phyloP scores from a whole-genome alignment of 2,888 invertebrate genomes.

The Acleris cristana region DNA sequence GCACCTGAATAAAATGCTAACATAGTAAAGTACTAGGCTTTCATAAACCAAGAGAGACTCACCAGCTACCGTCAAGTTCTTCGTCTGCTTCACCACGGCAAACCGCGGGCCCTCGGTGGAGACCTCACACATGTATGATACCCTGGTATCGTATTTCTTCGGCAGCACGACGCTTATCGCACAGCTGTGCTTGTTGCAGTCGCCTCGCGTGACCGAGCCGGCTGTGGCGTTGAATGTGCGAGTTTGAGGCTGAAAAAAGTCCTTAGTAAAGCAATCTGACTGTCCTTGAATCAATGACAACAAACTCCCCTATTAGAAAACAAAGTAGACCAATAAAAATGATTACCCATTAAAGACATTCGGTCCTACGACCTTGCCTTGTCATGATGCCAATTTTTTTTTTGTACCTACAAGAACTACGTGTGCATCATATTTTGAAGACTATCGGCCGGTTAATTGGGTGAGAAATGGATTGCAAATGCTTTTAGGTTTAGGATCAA shows the following conservation, averaged over 20 bases:
- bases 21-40: neutral
- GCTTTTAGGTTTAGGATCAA: too few relatives aligned
- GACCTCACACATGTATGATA: conserved; percentile 75
- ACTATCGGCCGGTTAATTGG: too few relatives aligned
- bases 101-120: conserved; percentile 76
- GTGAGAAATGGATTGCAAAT: too few relatives aligned
- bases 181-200: conserved; percentile 68
- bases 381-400: too few relatives aligned
- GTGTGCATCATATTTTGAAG: too few relatives aligned
- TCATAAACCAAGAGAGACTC: conserved; percentile 38
- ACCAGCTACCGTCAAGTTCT: conserved; percentile 76
- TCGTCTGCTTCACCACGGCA: conserved; percentile 75
- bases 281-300: neutral
- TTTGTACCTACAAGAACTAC: too few relatives aligned
- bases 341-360: too few relatives aligned
- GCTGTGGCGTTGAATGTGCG: conserved; percentile 71
- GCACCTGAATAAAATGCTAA: neutral
- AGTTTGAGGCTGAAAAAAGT: conserved; percentile 61
- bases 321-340: neutral
- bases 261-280: neutral
- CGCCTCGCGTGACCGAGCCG: conserved; percentile 58
- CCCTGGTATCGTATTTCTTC: conserved; percentile 61
- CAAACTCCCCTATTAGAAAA: neutral
- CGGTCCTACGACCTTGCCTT: too few relatives aligned
- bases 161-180: conserved; percentile 68